Base-by-base conservation (phyloP, 37 sponge, comb jelly and placozoan species). In the Cliona cf. orientalis region DNA sequence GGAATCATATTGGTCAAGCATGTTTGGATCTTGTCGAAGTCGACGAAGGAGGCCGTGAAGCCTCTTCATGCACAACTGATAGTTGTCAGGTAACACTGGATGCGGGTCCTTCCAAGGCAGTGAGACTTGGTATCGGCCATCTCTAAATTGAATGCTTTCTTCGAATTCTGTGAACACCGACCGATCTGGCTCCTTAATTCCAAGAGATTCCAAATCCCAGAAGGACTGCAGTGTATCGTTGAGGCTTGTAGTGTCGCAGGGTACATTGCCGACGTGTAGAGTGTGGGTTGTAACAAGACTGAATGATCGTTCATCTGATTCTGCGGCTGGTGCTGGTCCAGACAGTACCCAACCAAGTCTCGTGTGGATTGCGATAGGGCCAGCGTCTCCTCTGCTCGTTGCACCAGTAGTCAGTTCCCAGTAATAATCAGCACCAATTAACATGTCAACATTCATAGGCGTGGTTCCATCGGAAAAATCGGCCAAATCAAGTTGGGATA, bases 161-260 rank as follows among this genome's bases (percentile, higher is more conserved):
- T 26, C 0, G 57, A 84, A 84, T n/a, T 25, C 26, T 19, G 46
- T 29, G 25, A 69, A 53, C 33, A 69, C 55, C 1, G 71, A 43
- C 46, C 12, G 14, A 22, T 84, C 76, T 41, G 3, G 31, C 25
- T 42, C n/a, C n/a, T 35, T 6, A 5, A 74, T 38, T 5, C 74
- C 64, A 22, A 72, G 3, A n/a, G 82, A 33, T 25, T 82, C 82
- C 32, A 82, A 36, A 40, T 82, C 72, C 74, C 82, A 71, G 33
- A 82, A 59, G 17, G 34, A 21, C 23, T 41, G 22, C 21, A 80
- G 28, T 28, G 23, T 34, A 22, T 28, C 23, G 46, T 45, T 19
- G 23, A 79, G 35, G n/a, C n/a, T n/a, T n/a, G n/a, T n/a, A 58
- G 46, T 49, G 3, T 53, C 73, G 43, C 46, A 19, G n/a, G 56